Conservation (phyloP, 2,888 invertebrate genomes). For the Acanthosepion esculentum region DNA sequence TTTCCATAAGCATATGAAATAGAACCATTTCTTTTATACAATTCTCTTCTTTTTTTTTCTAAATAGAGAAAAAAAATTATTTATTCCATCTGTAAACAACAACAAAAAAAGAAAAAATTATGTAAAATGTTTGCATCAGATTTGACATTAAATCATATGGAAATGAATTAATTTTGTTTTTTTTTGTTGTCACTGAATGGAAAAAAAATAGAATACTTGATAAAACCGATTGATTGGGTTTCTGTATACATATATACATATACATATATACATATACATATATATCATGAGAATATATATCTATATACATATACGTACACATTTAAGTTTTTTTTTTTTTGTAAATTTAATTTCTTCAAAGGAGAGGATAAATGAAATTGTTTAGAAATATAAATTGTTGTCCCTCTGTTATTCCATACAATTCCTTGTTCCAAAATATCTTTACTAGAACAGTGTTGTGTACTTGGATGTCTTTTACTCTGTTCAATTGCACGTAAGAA, state of each 20-base stretch:
- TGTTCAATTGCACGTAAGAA: background rate
- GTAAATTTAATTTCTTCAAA: slow-evolving; percentile 16
- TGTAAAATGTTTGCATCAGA: background rate
- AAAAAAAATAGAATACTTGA: background rate
- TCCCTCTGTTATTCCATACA: slow-evolving; percentile 1
- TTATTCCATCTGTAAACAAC: background rate
- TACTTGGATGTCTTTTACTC: background rate
- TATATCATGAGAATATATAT: slow-evolving; percentile 41
- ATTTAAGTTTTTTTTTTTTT: background rate
- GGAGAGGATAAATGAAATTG: background rate
- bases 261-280: slow-evolving; percentile 42
- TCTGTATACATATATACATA: slow-evolving; percentile 38
- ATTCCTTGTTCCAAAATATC: slow-evolving; percentile 33
- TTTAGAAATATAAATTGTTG: background rate
- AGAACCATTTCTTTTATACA: slow-evolving; percentile 2
- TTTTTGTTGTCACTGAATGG: background rate
- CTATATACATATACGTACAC: slow-evolving; percentile 25
- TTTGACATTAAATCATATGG: background rate
- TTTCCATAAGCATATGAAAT: background rate
- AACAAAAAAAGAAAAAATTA: background rate
- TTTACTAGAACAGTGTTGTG: background rate
- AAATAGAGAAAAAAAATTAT: background rate
- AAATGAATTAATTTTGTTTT: background rate
- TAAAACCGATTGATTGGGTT: background rate
- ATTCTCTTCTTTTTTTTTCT: background rate